Conservation (phyloP, 2,113 vertebrate species). For the Lycaon pictus region DNA sequence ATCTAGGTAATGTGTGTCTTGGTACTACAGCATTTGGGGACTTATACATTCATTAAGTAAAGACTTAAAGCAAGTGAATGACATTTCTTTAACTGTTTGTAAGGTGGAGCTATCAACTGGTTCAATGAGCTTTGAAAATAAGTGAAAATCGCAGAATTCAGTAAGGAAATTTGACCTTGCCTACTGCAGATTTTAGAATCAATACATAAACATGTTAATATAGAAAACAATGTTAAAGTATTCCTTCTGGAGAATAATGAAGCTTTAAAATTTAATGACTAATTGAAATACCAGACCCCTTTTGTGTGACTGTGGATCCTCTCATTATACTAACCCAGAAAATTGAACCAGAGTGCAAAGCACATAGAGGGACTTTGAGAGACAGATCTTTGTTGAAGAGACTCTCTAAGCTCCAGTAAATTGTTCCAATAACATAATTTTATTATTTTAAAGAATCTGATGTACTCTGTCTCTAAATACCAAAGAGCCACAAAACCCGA, state of each 20-base stretch:
- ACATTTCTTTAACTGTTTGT: constrained; percentile 47
- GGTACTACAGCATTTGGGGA: neutral
- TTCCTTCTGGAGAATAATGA: constrained; percentile 65
- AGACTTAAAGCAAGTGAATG: constrained; percentile 37
- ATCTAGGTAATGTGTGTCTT: constrained; percentile 26
- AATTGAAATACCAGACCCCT: constrained; percentile 65
- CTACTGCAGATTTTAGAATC: constrained; percentile 51
- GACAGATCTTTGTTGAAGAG: neutral
- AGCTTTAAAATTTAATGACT: constrained; percentile 70
- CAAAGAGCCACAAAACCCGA: constrained; percentile 53
- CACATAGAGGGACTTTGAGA: constrained; percentile 58
- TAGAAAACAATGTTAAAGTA: constrained; percentile 58
- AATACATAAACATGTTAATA: constrained; percentile 64
- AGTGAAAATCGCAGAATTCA: constrained; percentile 59
- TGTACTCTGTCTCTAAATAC: constrained; percentile 10
- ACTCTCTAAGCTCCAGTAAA: constrained; percentile 56
- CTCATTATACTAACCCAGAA: constrained; percentile 70
- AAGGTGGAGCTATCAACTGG: neutral
- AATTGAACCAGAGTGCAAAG: constrained; percentile 54
- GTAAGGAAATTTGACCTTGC: constrained; percentile 56
- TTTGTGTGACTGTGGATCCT: constrained; percentile 63
- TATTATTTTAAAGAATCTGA: constrained; percentile 70
- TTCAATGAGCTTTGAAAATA: constrained; percentile 62
- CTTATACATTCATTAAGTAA: constrained; percentile 61
- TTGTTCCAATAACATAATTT: constrained; percentile 68